A percentile compares a stretch with the other conserved stretches of the same genome.
phyloP scores from a whole-genome alignment of 2,113 vertebrate species.

The Geococcyx californianus region DNA sequence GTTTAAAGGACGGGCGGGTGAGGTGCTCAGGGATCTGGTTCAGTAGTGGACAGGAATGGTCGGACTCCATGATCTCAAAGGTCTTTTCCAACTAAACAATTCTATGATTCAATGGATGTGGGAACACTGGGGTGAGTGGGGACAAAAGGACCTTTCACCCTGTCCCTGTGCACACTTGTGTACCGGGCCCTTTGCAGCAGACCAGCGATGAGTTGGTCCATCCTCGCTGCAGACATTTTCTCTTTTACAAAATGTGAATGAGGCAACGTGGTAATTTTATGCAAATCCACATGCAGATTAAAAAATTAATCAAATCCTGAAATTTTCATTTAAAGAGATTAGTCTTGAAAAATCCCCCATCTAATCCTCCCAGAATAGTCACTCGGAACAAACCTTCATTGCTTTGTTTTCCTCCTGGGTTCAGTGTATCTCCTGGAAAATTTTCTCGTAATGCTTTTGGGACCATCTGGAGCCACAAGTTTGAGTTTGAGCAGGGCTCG shows the following conservation, averaged over 20 bases:
- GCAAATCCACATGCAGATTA: conserved; percentile 57
- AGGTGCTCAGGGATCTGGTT: too few species aligned
- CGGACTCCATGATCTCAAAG: too few species aligned
- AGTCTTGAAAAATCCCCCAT: conserved; percentile 49
- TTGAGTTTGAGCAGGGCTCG: conserved; percentile 15
- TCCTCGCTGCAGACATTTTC: neutral
- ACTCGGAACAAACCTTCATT: conserved; percentile 34
- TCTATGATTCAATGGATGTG: neutral
- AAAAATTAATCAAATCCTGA: conserved; percentile 67
- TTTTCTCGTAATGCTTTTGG: conserved; percentile 31
- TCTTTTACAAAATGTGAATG: neutral
- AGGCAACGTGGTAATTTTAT: conserved; percentile 41
- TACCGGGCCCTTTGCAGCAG: neutral
- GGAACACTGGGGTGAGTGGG: neutral
- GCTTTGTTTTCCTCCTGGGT: conserved; percentile 50
- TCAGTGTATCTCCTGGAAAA: conserved; percentile 45
- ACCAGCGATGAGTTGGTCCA: neutral
- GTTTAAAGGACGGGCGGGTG: too few species aligned
- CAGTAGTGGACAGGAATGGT: too few species aligned
- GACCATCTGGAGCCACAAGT: conserved; percentile 23
- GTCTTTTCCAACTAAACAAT: too few species aligned
- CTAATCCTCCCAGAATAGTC: conserved; percentile 58
- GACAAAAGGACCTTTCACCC: neutral
- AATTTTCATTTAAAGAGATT: conserved; percentile 72
- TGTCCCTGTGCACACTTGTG: neutral